These are phyloP conservation scores for Butorides virescens DNA, from an alignment of 2,113 vertebrate genomes.

Conservation along the genomic window DNA sequence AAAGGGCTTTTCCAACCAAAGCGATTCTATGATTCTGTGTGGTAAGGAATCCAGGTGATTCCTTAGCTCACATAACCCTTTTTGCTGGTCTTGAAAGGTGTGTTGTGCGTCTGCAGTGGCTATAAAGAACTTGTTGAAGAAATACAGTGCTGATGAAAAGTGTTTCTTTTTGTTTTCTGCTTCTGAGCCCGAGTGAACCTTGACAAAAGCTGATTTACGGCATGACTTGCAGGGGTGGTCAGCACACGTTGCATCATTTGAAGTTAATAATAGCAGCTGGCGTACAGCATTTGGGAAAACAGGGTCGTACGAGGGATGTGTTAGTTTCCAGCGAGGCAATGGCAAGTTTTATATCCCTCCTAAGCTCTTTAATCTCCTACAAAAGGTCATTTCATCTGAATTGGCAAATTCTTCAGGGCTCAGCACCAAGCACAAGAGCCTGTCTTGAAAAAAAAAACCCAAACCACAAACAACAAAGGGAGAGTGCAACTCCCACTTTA, in stretches of 20 bases:
- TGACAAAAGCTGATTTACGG: neutral
- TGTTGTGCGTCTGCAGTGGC: neutral
- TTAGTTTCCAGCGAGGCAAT: neutral
- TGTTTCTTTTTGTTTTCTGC: neutral
- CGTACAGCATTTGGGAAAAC: neutral
- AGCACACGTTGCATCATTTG: neutral
- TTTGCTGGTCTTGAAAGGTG: neutral
- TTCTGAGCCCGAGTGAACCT: neutral
- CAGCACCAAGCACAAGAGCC: neutral
- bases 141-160: neutral
- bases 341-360: neutral
- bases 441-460: neutral
- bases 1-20: too few relatives aligned
- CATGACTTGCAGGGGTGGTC: neutral
- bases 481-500: neutral
- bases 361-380: neutral
- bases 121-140: neutral
- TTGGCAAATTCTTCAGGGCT: neutral
- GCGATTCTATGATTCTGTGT: too few relatives aligned
- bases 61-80: neutral
- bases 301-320: rapidly evolving
- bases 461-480: neutral
- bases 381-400: neutral
- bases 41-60: neutral
- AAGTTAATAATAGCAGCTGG: neutral